Conservation (phyloP, 2,888 invertebrate genomes). For the Lasioglossum lativentre region DNA sequence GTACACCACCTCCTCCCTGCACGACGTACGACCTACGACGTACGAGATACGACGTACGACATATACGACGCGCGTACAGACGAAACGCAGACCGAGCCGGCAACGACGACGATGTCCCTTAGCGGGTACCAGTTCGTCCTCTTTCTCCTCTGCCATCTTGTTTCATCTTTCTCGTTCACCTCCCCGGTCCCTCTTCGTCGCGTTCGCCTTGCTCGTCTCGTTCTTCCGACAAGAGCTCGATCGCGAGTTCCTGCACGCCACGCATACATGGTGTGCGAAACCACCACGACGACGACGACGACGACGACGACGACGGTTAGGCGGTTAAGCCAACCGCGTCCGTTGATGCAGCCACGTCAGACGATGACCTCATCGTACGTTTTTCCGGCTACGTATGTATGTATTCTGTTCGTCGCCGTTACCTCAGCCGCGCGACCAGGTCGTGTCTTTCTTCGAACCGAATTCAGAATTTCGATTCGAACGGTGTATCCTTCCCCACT, state of each 20-base stretch:
- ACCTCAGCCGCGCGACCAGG: conserved; percentile 15
- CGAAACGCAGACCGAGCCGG: neutral
- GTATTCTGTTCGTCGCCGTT: conserved; percentile 34
- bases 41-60: neutral
- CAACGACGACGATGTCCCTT: conserved; percentile 39
- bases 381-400: conserved; percentile 49
- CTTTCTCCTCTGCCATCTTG: neutral
- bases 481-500: neutral
- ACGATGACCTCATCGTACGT: conserved; percentile 51
- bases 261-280: neutral
- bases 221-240: neutral
- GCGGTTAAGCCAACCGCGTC: conserved; percentile 30
- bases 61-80: conserved; percentile 34
- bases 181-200: neutral
- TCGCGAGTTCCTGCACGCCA: neutral
- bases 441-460: neutral
- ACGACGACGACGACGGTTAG: neutral
- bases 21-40: conserved; percentile 9
- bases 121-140: conserved; percentile 30
- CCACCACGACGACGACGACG: neutral
- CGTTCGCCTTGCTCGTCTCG: neutral
- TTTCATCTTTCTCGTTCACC: neutral
- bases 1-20: conserved; percentile 24
- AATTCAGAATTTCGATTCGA: neutral
- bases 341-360: conserved; percentile 44